Evolutionary conservation across 2,888 invertebrate genomes (phyloP).

Genomic region (Actias luna): DNA sequence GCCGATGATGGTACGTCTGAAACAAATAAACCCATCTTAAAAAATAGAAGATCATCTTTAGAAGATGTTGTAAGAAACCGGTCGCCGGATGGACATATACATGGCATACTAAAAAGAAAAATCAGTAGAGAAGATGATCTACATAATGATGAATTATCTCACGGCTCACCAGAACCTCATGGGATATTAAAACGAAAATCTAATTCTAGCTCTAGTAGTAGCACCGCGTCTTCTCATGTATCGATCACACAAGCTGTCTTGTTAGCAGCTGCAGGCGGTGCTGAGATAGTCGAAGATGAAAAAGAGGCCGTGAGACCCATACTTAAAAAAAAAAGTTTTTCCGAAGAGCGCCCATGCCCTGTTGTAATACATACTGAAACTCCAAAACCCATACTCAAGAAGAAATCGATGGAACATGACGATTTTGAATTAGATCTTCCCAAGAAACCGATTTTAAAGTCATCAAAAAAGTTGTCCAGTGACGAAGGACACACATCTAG

Average conservation of each 20-base stretch:
- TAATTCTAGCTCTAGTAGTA: constrained; percentile 85
- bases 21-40: constrained; percentile 84
- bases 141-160: constrained; percentile 82
- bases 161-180: constrained; percentile 86
- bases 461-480: constrained; percentile 84
- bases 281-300: constrained; percentile 79
- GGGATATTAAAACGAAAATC: constrained; percentile 91
- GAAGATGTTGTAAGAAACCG: constrained; percentile 85
- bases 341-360: constrained; percentile 83
- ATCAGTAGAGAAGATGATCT: constrained; percentile 84
- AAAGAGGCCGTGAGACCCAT: constrained; percentile 87
- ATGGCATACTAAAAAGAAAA: constrained; percentile 86
- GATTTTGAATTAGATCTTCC: constrained; percentile 88
- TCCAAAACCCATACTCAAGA: constrained; percentile 91
- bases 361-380: constrained; percentile 71
- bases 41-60: constrained; percentile 86
- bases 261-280: constrained; percentile 84
- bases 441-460: constrained; percentile 89
- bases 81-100: constrained; percentile 85
- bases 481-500: constrained; percentile 82
- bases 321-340: constrained; percentile 90
- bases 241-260: constrained; percentile 86
- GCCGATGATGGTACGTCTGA: constrained; percentile 80
- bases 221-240: constrained; percentile 84
- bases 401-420: constrained; percentile 90